Conservation (phyloP, 2,797 vertebrate genomes). For the Aeoliscus strigatus region DNA sequence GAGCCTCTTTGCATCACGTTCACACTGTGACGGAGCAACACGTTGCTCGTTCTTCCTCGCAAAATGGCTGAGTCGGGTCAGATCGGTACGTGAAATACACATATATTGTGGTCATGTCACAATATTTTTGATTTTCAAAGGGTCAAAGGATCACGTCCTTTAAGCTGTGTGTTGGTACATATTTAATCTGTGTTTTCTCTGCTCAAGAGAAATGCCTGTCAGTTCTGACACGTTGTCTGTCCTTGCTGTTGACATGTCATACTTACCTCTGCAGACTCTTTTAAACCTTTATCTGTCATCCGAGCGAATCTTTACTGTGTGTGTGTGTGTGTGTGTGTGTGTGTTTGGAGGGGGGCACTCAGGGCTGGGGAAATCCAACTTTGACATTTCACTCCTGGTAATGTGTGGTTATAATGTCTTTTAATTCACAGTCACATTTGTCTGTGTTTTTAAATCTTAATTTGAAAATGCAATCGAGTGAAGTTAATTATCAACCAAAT, state of each 20-base stretch:
- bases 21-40: constrained; percentile 57
- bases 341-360: constrained; percentile 21
- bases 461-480: constrained; percentile 42
- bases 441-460: constrained; percentile 25
- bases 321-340: too few relatives aligned
- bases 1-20: constrained; percentile 29
- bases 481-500: constrained; percentile 56
- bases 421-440: constrained; percentile 7
- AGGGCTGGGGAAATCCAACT: constrained; percentile 25
- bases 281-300: constrained; percentile 15
- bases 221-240: constrained; percentile 27
- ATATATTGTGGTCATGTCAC: constrained; percentile 13
- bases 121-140: constrained; percentile 33
- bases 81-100: constrained; percentile 18
- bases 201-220: constrained; percentile 14
- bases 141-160: constrained; percentile 24
- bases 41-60: constrained; percentile 38
- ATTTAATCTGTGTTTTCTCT: constrained; percentile 12
- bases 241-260: constrained; percentile 33
- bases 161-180: constrained; percentile 27
- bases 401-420: constrained; percentile 19
- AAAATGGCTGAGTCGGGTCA: constrained; percentile 38
- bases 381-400: constrained; percentile 14
- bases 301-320: too few relatives aligned
- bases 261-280: constrained; percentile 19